A percentile compares a stretch with the other conserved stretches of the same genome.
phyloP scores from a whole-genome alignment of 2,888 invertebrate genomes.

The Pyrochroa serraticornis region DNA sequence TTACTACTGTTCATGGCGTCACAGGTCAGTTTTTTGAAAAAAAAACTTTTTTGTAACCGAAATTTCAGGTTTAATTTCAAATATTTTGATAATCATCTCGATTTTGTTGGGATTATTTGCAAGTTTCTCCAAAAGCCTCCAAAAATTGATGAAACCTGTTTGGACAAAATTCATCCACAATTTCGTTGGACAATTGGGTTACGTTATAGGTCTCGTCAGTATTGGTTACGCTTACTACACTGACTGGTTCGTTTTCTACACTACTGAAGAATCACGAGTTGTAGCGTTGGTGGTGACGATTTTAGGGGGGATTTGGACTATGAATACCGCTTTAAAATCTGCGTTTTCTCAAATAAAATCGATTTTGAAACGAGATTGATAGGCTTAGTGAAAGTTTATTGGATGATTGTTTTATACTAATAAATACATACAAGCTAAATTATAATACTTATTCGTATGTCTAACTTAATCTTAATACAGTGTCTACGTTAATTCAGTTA shows the following conservation, averaged over 20 bases:
- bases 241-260: conserved; percentile 45
- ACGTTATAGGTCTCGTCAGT: conserved; percentile 47
- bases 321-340: conserved; percentile 29
- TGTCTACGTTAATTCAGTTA: conserved; percentile 25
- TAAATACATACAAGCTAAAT: conserved; percentile 46
- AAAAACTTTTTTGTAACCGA: background rate
- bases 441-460: conserved; percentile 44
- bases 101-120: background rate
- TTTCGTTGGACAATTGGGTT: conserved; percentile 46
- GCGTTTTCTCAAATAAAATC: conserved; percentile 1
- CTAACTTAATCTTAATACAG: conserved; percentile 35
- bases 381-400: background rate
- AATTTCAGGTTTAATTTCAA: conserved; percentile 48
- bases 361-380: background rate
- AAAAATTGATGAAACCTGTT: conserved; percentile 17
- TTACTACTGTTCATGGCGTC: conserved; percentile 46
- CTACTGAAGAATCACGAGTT: conserved; percentile 40
- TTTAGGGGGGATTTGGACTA: conserved; percentile 45
- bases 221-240: conserved; percentile 48
- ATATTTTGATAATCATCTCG: conserved; percentile 25
- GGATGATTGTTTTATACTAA: conserved; percentile 38
- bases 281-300: conserved; percentile 43
- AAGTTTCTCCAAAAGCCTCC: too few relatives aligned
- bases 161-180: conserved; percentile 48
- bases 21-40: conserved; percentile 39